phyloP scores from a whole-genome alignment of 2,113 vertebrate genomes.

The Phalacrocorax aristotelis region DNA sequence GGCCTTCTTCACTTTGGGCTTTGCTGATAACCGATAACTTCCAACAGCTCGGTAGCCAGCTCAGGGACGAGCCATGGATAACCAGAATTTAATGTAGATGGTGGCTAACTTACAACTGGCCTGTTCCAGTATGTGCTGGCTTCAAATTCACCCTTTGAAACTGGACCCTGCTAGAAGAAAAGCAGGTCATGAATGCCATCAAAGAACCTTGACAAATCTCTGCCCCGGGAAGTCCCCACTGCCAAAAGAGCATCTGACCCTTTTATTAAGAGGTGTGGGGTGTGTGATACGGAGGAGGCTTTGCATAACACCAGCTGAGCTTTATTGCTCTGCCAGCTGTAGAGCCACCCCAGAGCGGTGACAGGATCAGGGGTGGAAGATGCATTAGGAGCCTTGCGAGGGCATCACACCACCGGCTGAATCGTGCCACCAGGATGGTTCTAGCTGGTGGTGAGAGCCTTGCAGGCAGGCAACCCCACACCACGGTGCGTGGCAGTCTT shows the following conservation, averaged over 20 bases:
- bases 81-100: accelerated
- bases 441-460: not conserved
- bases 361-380: not conserved
- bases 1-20: not conserved
- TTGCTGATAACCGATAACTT: not conserved
- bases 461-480: not conserved
- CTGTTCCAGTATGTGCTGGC: not conserved
- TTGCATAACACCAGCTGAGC: not conserved
- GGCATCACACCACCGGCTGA: too few relatives aligned
- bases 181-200: not conserved
- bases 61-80: not conserved
- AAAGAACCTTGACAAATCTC: not conserved
- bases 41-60: not conserved
- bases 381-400: not conserved
- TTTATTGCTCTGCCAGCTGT: not conserved
- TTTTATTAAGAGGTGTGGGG: not conserved
- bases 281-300: not conserved
- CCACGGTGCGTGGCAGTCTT: not conserved
- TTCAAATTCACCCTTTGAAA: not conserved
- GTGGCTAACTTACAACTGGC: not conserved
- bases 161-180: not conserved
- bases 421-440: not conserved
- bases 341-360: not conserved
- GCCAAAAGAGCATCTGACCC: not conserved
- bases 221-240: not conserved